Evolutionary conservation across 2,797 vertebrate species (phyloP).

Genomic region (Gymnothorax javanicus): DNA sequence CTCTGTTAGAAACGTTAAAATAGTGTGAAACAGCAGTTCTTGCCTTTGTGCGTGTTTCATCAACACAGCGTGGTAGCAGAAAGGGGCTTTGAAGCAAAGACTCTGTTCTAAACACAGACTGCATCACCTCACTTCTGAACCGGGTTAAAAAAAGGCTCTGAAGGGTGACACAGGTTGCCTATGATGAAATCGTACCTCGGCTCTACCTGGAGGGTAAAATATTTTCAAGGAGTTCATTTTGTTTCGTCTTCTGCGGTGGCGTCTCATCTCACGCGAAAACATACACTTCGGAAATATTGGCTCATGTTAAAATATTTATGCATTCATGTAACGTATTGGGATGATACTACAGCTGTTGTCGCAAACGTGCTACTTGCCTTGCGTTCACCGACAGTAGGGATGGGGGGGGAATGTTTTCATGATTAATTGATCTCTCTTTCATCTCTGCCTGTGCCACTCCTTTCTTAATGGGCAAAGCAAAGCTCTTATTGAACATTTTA

Average conservation of each 20-base stretch:
- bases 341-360: constrained; percentile 10
- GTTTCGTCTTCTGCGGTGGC: neutral
- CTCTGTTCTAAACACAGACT: constrained; percentile 3
- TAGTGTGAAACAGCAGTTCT: neutral
- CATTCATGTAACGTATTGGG: neutral
- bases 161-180: neutral
- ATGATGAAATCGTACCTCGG: neutral
- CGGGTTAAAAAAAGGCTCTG: neutral
- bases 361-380: neutral
- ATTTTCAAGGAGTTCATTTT: constrained; percentile 3
- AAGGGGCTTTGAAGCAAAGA: neutral
- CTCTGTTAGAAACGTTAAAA: neutral
- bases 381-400: neutral
- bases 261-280: neutral
- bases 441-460: neutral
- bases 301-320: neutral
- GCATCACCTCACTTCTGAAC: neutral
- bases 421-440: constrained; percentile 8
- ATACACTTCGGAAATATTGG: neutral
- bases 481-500: constrained; percentile 24
- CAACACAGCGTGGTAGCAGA: neutral
- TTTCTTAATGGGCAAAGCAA: constrained; percentile 1
- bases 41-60: constrained; percentile 12
- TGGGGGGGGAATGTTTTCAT: neutral
- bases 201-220: neutral